These are phyloP conservation scores for Reticulitermes lucifugus DNA, from an alignment of 2,888 invertebrate genomes.

Conservation along the genomic window DNA sequence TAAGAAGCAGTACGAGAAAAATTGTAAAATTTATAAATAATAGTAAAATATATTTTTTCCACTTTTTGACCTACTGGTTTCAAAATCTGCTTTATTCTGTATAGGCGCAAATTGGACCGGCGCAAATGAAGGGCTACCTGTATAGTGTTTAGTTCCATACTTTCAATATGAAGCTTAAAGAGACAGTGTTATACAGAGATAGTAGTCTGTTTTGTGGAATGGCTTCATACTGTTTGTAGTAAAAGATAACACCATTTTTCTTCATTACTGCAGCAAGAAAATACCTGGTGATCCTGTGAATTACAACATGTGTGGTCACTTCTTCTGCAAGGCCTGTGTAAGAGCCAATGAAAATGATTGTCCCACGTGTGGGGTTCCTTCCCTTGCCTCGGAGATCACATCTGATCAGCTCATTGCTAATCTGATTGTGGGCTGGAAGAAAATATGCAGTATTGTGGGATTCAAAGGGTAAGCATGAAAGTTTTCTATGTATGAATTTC, in stretches of 20 bases:
- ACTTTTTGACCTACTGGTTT: too few relatives aligned
- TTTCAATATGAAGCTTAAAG: neutral
- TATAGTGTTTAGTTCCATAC: neutral
- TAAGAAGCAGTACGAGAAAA: too few relatives aligned
- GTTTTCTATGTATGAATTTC: neutral
- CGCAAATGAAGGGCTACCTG: neutral
- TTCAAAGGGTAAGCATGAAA: neutral
- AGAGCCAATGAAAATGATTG: neutral
- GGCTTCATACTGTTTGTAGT: neutral
- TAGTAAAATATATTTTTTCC: too few relatives aligned
- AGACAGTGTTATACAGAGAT: neutral
- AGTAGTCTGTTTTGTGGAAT: neutral
- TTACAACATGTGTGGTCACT: constrained; percentile 20
- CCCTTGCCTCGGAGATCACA: neutral
- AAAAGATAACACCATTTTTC: neutral
- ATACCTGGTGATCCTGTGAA: constrained; percentile 19
- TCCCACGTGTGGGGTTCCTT: constrained; percentile 2
- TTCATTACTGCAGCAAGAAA: neutral
- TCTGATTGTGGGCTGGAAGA: neutral
- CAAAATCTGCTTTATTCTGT: too few relatives aligned
- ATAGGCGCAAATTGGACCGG: too few relatives aligned
- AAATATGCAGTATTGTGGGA: constrained; percentile 3
- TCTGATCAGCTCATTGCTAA: neutral
- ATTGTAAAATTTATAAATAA: too few relatives aligned
- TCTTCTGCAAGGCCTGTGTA: constrained; percentile 20